Base-by-base conservation (phyloP, 2,113 vertebrate genomes). In the Oncorhynchus masou region DNA sequence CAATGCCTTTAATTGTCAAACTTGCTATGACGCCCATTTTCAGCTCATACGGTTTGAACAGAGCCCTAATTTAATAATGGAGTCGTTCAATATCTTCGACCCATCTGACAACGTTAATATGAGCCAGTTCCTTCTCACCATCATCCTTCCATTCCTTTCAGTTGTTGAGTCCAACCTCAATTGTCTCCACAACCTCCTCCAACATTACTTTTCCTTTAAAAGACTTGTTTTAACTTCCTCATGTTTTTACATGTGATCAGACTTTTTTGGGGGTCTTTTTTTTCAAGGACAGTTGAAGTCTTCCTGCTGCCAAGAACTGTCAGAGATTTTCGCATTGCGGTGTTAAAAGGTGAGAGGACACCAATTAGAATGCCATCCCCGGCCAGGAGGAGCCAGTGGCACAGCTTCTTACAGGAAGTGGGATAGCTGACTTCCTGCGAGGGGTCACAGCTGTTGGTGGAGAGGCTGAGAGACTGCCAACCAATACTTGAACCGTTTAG, bases 351-450 rank as follows among this genome's bases (percentile, higher is more conserved):
- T 96, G 94, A 97, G 94, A 96, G 95, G 95, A 97, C 93, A 93
- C 95, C 97, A 96, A 98, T 97, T 96, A 97, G 95, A 96, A 95
- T 95, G 92, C 94, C 94, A 94, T 93, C 90, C 92, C 88, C 85
- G 93, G 93, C 94, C 94, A 95, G 92, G 39, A 45, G 39, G 94
- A 94, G 93, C 93, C 91, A 90, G 92, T 94, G 92, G 93, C 95
- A 95, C 95, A 96, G 95, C 93, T 95, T 95, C 94, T 91, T 93
- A 94, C 93, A 95, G 93, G 92, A 95, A 95, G 90, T 94, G 91
- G 77, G 89, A 89, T 91, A 92, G 86, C 92, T 92, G 93, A 94
- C 93, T 94, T 94, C 92, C 91, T 95, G 92, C 91, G 88, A 90
- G 92, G 94, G 95, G 95, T 96, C 95, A 96, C 93, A 96, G 94